phyloP scores from a whole-genome alignment of 1,140 invertebrate species.

The Samia ricini region DNA sequence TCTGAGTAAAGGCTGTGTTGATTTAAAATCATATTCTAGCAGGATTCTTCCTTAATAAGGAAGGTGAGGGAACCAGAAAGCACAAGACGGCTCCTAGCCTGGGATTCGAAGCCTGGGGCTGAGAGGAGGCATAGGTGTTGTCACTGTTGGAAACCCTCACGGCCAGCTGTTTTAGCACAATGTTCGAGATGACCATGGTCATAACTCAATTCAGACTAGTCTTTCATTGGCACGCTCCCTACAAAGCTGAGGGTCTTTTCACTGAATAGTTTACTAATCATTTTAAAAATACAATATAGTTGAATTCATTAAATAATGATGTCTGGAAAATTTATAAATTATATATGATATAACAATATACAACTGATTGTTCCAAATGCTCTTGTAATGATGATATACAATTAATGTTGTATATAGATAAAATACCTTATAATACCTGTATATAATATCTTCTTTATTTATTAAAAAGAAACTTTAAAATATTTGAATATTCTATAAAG shows the following conservation, averaged over 20 bases:
- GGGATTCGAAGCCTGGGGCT: conserved; percentile 46
- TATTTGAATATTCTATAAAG: no score
- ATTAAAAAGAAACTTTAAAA: no score
- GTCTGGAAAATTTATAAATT: no score
- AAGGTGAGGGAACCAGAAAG: conserved; percentile 76
- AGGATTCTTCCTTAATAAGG: conserved; percentile 67
- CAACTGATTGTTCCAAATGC: no score
- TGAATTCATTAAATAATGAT: no score
- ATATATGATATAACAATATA: no score
- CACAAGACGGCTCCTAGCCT: conserved; percentile 40
- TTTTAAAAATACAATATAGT: no score
- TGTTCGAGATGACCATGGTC: conserved; percentile 72
- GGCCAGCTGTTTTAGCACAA: conserved; percentile 75
- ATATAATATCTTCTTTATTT: no score
- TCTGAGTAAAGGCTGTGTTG: conserved; percentile 74
- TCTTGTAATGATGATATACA: no score
- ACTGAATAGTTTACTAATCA: not conserved
- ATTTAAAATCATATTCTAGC: conserved; percentile 63
- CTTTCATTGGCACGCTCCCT: conserved; percentile 73
- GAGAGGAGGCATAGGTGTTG: conserved; percentile 44
- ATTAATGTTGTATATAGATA: no score
- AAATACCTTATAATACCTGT: no score
- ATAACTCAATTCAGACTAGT: conserved; percentile 79
- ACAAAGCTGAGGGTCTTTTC: conserved; percentile 60
- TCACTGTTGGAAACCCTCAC: conserved; percentile 71